Evolutionary conservation across 2,888 invertebrate genomes (phyloP).

Genomic region (Linhomoeus sp.): DNA sequence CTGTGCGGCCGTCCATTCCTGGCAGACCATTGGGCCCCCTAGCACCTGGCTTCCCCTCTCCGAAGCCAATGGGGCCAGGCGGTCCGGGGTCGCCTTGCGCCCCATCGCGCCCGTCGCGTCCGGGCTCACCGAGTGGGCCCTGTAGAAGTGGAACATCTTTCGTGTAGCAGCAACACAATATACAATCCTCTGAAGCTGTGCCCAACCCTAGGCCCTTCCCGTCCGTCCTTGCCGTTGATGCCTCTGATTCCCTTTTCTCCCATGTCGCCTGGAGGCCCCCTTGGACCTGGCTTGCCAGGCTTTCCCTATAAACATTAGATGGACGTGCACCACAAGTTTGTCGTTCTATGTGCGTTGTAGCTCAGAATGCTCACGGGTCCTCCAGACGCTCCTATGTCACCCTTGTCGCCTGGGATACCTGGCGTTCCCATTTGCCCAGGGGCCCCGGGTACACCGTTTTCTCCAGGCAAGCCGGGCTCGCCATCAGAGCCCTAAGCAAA

Average conservation of each 20-base stretch:
- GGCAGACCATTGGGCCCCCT: background rate
- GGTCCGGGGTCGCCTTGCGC: slow-evolving; percentile 12
- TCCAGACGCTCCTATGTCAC: slow-evolving; percentile 17
- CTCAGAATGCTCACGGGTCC: no score
- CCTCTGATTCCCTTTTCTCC: slow-evolving; percentile 4
- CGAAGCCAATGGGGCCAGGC: slow-evolving; percentile 10
- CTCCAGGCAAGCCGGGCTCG: slow-evolving; percentile 37
- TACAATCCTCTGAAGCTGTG: no score
- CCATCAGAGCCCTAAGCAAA: no score
- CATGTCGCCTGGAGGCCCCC: background rate
- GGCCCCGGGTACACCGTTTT: slow-evolving; percentile 20
- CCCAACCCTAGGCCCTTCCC: no score
- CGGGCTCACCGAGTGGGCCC: slow-evolving; percentile 2
- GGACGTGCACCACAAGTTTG: no score
- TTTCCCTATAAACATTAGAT: no score
- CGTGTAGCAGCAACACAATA: no score
- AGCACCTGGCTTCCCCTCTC: slow-evolving; percentile 5
- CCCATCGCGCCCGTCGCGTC: slow-evolving; percentile 12
- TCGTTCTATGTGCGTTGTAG: no score
- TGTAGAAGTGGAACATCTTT: no score
- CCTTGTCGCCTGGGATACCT: slow-evolving; percentile 5
- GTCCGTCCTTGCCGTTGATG: background rate
- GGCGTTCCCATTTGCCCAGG: slow-evolving; percentile 14
- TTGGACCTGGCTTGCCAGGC: background rate
- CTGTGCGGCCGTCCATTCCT: background rate